Conservation (phyloP, 2,888 invertebrate genomes). For the Hirtodrosophila duncani region DNA sequence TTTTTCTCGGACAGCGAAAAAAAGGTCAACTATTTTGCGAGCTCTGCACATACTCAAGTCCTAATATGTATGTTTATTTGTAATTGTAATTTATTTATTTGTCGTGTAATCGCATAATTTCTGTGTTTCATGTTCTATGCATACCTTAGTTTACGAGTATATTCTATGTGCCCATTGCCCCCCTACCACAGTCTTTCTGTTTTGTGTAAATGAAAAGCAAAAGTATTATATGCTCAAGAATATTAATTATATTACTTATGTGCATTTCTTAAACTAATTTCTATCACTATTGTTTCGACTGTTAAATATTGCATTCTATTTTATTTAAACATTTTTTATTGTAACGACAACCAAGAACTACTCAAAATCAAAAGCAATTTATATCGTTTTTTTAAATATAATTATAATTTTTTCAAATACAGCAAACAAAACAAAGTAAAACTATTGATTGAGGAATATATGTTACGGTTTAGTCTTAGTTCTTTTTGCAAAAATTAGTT, state of each 20-base stretch:
- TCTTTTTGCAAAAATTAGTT: constrained; percentile 29
- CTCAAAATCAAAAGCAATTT: constrained; percentile 33
- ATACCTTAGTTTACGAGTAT: constrained; percentile 1
- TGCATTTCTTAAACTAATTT: constrained; percentile 38
- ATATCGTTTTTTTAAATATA: constrained; percentile 18
- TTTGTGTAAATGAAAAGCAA: constrained; percentile 40
- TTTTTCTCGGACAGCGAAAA: too few species aligned
- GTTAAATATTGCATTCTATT: neutral
- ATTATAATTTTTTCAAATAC: constrained; percentile 12
- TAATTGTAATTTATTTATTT: constrained; percentile 68
- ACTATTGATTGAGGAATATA: constrained; percentile 42
- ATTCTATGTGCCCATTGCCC: too few species aligned
- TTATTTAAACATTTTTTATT: constrained; percentile 17
- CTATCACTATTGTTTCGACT: neutral
- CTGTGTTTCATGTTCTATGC: constrained; percentile 9
- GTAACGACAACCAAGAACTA: constrained; percentile 11
- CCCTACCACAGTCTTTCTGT: constrained; percentile 1
- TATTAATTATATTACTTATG: constrained; percentile 24
- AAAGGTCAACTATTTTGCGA: too few species aligned
- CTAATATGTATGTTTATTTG: constrained; percentile 57
- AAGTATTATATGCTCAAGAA: constrained; percentile 67
- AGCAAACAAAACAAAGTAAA: constrained; percentile 18
- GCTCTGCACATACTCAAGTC: constrained; percentile 33
- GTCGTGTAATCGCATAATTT: constrained; percentile 10
- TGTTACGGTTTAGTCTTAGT: constrained; percentile 40